Percentiles rank a stretch among this genome's conserved stretches.
These are phyloP conservation scores for Drosophila pseudotakahashii DNA, from an alignment of 2,888 invertebrate genomes.

Conservation along the genomic window DNA sequence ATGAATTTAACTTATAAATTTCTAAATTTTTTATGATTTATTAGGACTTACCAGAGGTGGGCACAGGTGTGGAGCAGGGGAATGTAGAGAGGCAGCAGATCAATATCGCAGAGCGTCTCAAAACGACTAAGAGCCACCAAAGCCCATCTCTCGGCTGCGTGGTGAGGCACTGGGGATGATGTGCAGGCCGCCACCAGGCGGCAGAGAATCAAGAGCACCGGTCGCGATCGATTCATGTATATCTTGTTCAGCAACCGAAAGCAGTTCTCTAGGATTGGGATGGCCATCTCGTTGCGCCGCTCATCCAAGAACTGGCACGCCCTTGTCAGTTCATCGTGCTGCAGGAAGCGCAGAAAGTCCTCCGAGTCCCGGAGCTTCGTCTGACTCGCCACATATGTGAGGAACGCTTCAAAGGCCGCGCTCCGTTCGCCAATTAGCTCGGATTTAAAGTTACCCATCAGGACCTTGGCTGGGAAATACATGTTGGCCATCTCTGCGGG, in stretches of 20 bases:
- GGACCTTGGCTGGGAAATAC: conserved; percentile 89
- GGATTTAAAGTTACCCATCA: conserved; percentile 89
- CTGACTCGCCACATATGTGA: conserved; percentile 86
- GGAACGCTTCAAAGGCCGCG: conserved; percentile 87
- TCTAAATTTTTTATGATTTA: rapidly evolving
- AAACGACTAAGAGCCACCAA: conserved; percentile 89
- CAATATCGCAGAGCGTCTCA: conserved; percentile 89
- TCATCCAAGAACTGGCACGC: conserved; percentile 87
- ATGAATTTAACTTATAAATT: neutral
- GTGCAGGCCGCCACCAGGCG: conserved; percentile 87
- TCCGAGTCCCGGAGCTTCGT: conserved; percentile 86
- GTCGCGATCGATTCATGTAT: conserved; percentile 88
- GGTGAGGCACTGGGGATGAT: conserved; percentile 85
- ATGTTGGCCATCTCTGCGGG: conserved; percentile 85
- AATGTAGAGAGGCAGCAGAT: conserved; percentile 88
- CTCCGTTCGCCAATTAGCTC: conserved; percentile 88
- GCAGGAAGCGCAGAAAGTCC: conserved; percentile 87
- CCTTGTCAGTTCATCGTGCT: conserved; percentile 87
- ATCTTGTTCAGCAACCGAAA: conserved; percentile 88
- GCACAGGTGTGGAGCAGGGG: conserved; percentile 89
- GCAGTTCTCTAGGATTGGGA: conserved; percentile 88
- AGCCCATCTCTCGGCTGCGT: conserved; percentile 88
- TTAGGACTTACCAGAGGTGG: conserved; percentile 86
- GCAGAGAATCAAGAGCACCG: conserved; percentile 88
- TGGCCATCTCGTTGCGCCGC: conserved; percentile 87